phyloP scores from a whole-genome alignment of 1,140 invertebrate genomes.

The Drosophila lacteicornis region DNA sequence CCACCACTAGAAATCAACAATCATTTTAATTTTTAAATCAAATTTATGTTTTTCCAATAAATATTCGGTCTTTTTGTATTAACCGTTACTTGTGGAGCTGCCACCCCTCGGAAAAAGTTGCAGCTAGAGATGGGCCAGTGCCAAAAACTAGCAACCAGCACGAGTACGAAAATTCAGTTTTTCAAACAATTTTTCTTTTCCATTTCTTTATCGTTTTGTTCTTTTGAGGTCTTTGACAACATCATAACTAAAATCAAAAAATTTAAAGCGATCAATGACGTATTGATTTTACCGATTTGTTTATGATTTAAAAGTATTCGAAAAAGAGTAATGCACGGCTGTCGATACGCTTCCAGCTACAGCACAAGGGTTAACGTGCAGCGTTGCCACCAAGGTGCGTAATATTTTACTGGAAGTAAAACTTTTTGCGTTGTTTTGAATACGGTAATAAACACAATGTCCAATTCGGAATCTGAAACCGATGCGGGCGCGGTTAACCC shows the following conservation, averaged over 20 bases:
- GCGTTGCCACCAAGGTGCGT: not conserved
- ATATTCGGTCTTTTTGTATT: slow-evolving; percentile 12
- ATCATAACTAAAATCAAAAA: too few relatives aligned
- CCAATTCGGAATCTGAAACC: not conserved
- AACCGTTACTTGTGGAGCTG: slow-evolving; percentile 4
- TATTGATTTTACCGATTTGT: too few relatives aligned
- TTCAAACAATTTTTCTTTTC: too few relatives aligned
- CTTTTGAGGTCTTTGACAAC: too few relatives aligned
- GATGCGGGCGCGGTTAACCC: not conserved
- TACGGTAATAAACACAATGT: not conserved
- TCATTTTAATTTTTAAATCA: slow-evolving; percentile 11
- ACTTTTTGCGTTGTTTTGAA: not conserved
- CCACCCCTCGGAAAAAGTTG: not conserved
- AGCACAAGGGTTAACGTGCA: too few relatives aligned
- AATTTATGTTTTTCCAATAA: slow-evolving; percentile 27
- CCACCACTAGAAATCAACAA: slow-evolving; percentile 14
- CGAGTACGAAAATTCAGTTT: not conserved
- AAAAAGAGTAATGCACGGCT: too few relatives aligned
- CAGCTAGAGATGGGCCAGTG: not conserved
- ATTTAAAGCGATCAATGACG: too few relatives aligned
- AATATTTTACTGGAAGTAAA: not conserved
- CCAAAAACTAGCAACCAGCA: too few relatives aligned
- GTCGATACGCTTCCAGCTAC: not conserved
- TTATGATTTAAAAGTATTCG: too few relatives aligned
- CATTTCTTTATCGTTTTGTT: too few relatives aligned